Conservation (phyloP, 2,797 vertebrate genomes). For the Notolabrus celidotus region DNA sequence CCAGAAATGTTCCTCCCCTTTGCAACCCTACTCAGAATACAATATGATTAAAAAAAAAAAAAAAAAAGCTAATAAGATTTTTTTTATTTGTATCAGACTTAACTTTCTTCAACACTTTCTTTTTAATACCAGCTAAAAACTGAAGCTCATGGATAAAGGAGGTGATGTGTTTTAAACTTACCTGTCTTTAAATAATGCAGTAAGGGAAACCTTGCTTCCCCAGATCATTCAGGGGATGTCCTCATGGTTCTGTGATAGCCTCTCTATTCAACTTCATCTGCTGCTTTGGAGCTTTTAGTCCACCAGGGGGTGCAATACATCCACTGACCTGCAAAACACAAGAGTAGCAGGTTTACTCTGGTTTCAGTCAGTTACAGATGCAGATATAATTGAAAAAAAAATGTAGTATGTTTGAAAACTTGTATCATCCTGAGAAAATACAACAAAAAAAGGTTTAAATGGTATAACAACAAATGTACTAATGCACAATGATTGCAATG, state of each 20-base stretch:
- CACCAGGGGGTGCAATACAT: slow-evolving; percentile 54
- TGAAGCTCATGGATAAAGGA: too few relatives aligned
- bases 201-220: slow-evolving; percentile 13
- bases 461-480: not conserved
- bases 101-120: not conserved
- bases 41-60: not conserved
- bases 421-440: not conserved
- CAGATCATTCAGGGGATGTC: slow-evolving; percentile 11
- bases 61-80: not conserved
- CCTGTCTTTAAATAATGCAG: slow-evolving; percentile 18
- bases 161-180: slow-evolving; percentile 21
- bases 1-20: too few relatives aligned
- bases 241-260: not conserved
- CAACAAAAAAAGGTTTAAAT: not conserved
- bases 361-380: not conserved
- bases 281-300: slow-evolving; percentile 35
- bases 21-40: too few relatives aligned
- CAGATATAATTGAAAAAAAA: too few relatives aligned
- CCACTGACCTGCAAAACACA: slow-evolving; percentile 29
- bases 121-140: not conserved
- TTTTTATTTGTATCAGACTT: not conserved
- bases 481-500: not conserved
- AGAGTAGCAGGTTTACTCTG: not conserved
- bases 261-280: slow-evolving; percentile 31
- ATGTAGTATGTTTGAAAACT: not conserved